A percentile compares a stretch with the other conserved stretches of the same genome.
Conservation (phyloP, 2,797 vertebrate species). For the Melopsittacus undulatus region DNA sequence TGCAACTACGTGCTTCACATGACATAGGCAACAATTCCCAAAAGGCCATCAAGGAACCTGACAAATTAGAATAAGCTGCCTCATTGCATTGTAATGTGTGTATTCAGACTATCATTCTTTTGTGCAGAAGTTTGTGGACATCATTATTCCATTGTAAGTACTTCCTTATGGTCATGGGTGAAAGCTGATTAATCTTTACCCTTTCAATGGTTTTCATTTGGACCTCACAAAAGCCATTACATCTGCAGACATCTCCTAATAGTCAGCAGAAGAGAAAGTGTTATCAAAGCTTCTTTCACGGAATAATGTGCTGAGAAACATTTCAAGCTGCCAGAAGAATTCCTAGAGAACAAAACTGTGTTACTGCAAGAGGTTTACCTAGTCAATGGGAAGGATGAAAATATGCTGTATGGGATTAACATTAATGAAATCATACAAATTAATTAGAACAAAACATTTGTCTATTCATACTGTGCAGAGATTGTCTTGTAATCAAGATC, state of each 20-base stretch:
- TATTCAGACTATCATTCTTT: background rate
- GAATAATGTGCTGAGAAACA: background rate
- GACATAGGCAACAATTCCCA: background rate
- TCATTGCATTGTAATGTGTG: rapidly evolving
- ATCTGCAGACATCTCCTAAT: background rate
- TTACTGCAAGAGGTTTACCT: background rate
- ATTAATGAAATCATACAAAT: background rate
- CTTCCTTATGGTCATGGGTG: rapidly evolving
- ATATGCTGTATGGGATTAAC: background rate
- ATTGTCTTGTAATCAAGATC: background rate
- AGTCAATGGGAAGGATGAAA: background rate
- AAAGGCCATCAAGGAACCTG: background rate
- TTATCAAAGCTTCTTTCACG: background rate
- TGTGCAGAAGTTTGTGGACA: background rate
- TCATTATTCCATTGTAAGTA: background rate
- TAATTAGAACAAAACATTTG: background rate
- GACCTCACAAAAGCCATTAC: background rate
- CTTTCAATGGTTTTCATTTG: background rate
- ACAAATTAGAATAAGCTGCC: background rate
- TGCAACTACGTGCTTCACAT: background rate
- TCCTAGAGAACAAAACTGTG: background rate
- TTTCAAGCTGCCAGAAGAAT: background rate
- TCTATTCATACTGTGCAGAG: background rate
- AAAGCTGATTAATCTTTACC: background rate
- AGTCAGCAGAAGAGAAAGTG: background rate